phyloP scores from a whole-genome alignment of 2,888 invertebrate species.

The Rhabditoides inermis region DNA sequence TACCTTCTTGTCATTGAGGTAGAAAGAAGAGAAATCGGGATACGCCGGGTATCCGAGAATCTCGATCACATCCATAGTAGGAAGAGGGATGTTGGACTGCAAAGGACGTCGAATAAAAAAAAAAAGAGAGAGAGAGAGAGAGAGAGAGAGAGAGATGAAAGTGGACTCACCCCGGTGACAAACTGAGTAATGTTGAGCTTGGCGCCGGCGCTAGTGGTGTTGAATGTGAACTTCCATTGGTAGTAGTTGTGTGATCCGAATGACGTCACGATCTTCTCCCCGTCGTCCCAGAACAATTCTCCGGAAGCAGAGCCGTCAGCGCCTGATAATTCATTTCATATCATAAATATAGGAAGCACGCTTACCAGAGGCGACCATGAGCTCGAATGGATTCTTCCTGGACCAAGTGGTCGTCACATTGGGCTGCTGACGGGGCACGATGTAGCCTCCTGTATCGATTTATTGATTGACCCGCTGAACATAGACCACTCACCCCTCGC shows the following conservation, averaged over 20 bases:
- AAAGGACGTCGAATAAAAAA: conserved; percentile 2
- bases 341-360: no score
- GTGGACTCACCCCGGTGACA: not conserved
- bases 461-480: not conserved
- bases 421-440: conserved; percentile 58
- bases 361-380: conserved; percentile 59
- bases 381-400: conserved; percentile 63
- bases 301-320: conserved; percentile 16
- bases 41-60: conserved; percentile 28
- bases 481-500: conserved; percentile 21
- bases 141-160: not conserved
- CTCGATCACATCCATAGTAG: conserved; percentile 35
- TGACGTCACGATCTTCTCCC: conserved; percentile 31
- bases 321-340: not conserved
- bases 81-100: conserved; percentile 13
- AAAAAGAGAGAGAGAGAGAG: not conserved
- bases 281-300: conserved; percentile 45
- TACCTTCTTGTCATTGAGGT: conserved; percentile 20
- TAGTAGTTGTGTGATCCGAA: conserved; percentile 13
- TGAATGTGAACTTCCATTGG: conserved; percentile 14
- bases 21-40: conserved; percentile 27
- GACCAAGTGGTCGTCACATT: conserved; percentile 32
- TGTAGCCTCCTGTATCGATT: conserved; percentile 57
- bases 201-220: conserved; percentile 4
- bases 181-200: not conserved